Base-by-base conservation (phyloP, 2,113 vertebrate species). In the Chaetops frenatus region DNA sequence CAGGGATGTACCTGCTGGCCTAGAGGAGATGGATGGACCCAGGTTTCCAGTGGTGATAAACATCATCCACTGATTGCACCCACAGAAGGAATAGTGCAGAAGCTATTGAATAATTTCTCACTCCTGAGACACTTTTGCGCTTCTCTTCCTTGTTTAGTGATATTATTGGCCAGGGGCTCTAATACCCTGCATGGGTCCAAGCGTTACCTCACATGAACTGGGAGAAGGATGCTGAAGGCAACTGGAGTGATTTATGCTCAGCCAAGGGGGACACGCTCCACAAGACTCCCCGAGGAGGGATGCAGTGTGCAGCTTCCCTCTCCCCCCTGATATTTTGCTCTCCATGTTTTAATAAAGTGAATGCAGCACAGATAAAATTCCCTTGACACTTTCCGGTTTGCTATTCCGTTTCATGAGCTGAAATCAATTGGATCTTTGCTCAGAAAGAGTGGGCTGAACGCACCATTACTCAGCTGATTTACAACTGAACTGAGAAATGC, bases 241-340 rank as follows among this genome's bases (percentile, higher is more conserved):
- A 35, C 0, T 0, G 38, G 47, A 94, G 7, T 2, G 16, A 90
- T 22, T 57, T 57, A 42, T 3, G 10, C 22, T 73, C 54, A 48
- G 48, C 60, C 3, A 3, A 57, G 1, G 8, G 2, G 4, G 69
- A 70, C 2, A 3, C 0, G 0, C 14, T 40, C 50, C 0, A 3
- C 3, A 2, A 62, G 17, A 35, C 22, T 62, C 82, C 82, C 64
- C 1, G 3, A 73, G 86, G 86, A 78, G 17, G 7, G 45, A 69
- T 33, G 44, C 64, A 42, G 8, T 1, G 0, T 1, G 23, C 67
- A 1, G 1, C 28, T 62, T 73, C 54, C 65, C 25, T 47, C 61
- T 23, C 8, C 17, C 16, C 21, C 61, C 61, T 28, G 12, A 14
- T 38, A 45, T 76, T 79, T 64, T 47, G 25, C 42, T 85, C n/a